A percentile compares a stretch with the other conserved stretches of the same genome.
These are phyloP conservation scores for Penelope pileata DNA, from an alignment of 2,113 vertebrate genomes.

Conservation along the genomic window DNA sequence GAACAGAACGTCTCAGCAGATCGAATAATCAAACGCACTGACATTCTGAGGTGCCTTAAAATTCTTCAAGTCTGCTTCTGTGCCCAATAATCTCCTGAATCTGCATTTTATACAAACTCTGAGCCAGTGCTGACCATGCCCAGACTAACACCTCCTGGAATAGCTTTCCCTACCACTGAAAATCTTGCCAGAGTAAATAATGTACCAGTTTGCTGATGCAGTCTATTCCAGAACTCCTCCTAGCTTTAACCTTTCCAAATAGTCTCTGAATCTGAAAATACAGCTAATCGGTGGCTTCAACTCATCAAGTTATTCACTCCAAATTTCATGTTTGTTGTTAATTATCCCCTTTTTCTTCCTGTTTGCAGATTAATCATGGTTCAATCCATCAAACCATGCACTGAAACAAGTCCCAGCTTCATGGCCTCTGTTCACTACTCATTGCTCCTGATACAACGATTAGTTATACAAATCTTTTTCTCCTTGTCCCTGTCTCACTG, in stretches of 20 bases:
- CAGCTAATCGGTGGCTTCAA: conserved; percentile 4
- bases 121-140: conserved; percentile 43
- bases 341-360: conserved; percentile 5
- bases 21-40: neutral
- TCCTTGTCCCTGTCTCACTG: neutral
- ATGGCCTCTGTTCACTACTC: neutral
- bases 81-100: conserved; percentile 53
- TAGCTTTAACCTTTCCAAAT: conserved; percentile 42
- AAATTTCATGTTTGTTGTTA: conserved; percentile 12
- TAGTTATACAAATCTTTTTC: neutral
- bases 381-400: neutral
- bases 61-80: neutral
- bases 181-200: conserved; percentile 59
- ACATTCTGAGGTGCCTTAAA: conserved; percentile 17
- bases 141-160: conserved; percentile 65
- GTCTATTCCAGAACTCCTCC: conserved; percentile 54
- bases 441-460: neutral
- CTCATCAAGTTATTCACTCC: conserved; percentile 27
- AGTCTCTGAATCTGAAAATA: conserved; percentile 4
- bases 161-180: neutral
- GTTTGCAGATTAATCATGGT: neutral
- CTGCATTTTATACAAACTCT: conserved; percentile 54
- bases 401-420: neutral
- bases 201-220: conserved; percentile 38
- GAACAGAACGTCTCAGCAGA: conserved; percentile 34